Evolutionary conservation across 2,797 vertebrate genomes (phyloP), one percentile per base, ranked within the genome.

Genomic region (Tympanoctomys barrerae): DNA sequence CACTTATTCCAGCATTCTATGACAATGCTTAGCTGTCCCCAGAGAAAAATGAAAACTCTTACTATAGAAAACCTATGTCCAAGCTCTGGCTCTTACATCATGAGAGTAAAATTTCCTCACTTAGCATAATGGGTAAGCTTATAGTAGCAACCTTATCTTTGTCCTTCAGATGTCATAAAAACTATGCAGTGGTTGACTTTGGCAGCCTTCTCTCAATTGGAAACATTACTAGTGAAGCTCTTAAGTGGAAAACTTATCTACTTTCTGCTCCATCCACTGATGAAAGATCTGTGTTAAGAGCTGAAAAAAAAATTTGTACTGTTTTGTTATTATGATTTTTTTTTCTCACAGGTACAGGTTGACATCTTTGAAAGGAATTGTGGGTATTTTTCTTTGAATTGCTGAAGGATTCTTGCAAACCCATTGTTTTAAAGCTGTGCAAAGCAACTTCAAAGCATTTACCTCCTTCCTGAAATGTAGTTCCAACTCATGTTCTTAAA

Each of bases 41-140:
- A 84, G 49, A 71, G 87, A 66, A 93, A 95, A 94, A 61, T 57
- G 78, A 71, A 93, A 93, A 66, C 24, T 87, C 42, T 94, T 26
- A 85, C 73, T 87, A 61, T 36, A 82, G 83, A 73, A 96, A 91
- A 13, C 22, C 78, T 85, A 14, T 2, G 52, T 68, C 39, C 0
- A 5, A 1, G 26, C 62, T 89, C 73, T 2, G 10, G 16, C 28
- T 77, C 33, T 84, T 26, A 14, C 22, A 93, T 61, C 0, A 1
- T 80, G 64, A 78, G 66, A 89, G 54, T 81, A 90, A 68, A 57
- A n/a, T 64, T 94, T 86, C 75, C 39, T 92, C 24, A 31, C 31
- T 87, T 71, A 31, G 7, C 16, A 73, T 73, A 88, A 75, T 59
- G 22, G 26, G 21, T 61, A n/a, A 78, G 33, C 3, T 21, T 19